Percentiles rank a stretch among this genome's conserved stretches.
phyloP scores from a whole-genome alignment of 2,888 invertebrate genomes.

The Eupithecia inturbata region DNA sequence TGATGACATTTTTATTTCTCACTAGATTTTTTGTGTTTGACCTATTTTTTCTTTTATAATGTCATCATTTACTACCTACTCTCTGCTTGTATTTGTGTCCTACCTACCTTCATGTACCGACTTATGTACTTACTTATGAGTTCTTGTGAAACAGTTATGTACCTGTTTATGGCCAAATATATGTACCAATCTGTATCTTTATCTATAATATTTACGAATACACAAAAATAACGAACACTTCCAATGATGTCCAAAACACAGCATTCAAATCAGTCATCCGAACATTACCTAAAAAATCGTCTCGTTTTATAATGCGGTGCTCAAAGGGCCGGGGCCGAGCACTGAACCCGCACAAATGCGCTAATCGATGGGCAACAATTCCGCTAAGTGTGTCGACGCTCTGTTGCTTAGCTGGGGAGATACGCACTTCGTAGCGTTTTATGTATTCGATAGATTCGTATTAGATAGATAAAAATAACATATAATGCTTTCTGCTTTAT shows the following conservation, averaged over 20 bases:
- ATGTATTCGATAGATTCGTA: not conserved
- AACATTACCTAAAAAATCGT: not conserved
- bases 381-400: slow-evolving; percentile 62
- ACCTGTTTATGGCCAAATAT: too few species aligned
- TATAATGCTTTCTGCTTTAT: not conserved
- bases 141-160: too few species aligned
- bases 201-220: not conserved
- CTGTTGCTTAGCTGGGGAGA: slow-evolving; percentile 36
- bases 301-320: not conserved
- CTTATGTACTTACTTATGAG: too few species aligned
- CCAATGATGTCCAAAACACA: not conserved
- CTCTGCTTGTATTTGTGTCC: too few species aligned
- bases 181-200: too few species aligned
- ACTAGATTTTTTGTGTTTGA: too few species aligned
- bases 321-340: slow-evolving; percentile 57
- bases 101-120: too few species aligned
- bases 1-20: too few species aligned
- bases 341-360: slow-evolving; percentile 70
- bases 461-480: not conserved
- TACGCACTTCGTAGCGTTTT: not conserved
- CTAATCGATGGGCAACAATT: slow-evolving; percentile 71
- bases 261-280: slow-evolving; percentile 11
- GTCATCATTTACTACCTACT: too few species aligned
- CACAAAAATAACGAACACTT: not conserved
- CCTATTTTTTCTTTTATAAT: too few species aligned